These are phyloP conservation scores for Mareca penelope DNA, from an alignment of 2,797 vertebrate species.

Conservation along the genomic window DNA sequence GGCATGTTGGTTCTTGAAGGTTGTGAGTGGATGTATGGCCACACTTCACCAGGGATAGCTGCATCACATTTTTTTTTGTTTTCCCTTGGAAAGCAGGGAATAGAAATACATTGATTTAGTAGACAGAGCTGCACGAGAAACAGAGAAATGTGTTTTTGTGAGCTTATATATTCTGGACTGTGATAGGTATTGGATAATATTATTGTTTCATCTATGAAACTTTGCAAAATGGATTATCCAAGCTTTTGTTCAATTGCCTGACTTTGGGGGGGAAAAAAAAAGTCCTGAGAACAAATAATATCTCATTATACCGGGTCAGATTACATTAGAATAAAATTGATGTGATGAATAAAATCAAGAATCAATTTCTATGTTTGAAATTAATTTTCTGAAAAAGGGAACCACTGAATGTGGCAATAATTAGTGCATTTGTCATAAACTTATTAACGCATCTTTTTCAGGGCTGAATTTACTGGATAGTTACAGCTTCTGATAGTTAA, in stretches of 20 bases:
- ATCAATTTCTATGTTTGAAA: constrained; percentile 7
- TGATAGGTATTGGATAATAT: neutral
- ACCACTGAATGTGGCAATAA: neutral
- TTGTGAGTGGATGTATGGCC: neutral
- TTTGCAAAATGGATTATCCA: neutral
- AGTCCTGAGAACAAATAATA: neutral
- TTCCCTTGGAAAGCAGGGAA: neutral
- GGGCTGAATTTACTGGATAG: neutral
- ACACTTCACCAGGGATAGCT: neutral
- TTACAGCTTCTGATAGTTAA: neutral
- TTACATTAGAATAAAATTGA: neutral
- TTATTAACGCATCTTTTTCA: neutral
- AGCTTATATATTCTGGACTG: neutral
- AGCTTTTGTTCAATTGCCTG: neutral
- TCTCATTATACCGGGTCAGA: neutral
- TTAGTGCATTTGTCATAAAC: neutral
- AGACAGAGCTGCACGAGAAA: neutral
- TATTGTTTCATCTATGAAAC: neutral
- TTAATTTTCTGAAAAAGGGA: constrained; percentile 5
- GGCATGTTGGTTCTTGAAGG: neutral
- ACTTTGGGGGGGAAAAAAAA: neutral
- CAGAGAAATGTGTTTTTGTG: neutral
- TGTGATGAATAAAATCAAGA: constrained; percentile 7
- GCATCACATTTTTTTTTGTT: neutral
- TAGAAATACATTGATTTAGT: neutral